Evolutionary conservation across 30 jellyfish, hydroid and myxozoan species (phyloP), one percentile per base, ranked within the genome.

Genomic region (Aurelia coerulea): DNA sequence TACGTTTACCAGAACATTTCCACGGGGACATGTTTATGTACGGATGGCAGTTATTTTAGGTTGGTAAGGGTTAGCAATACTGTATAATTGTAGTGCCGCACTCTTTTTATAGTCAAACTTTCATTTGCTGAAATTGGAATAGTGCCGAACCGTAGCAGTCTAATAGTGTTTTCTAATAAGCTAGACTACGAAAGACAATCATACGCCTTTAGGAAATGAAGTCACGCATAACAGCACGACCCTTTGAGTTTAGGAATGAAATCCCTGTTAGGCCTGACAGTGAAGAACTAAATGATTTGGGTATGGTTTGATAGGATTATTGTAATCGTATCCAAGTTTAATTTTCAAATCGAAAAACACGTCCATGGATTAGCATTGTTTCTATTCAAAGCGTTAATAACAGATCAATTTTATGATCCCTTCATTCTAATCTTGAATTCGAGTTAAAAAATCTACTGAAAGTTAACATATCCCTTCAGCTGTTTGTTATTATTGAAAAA

Each of bases 401-500:
- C 11, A 23, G 70, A 60, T 60, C 5, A 4, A 3, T 23, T 60
- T 34, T n/a, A 60, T n/a, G 2, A n/a, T 23, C 35, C 70, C 35
- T 1, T 7, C 35, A n/a, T 60, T 17, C 35, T 60, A 60, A 8
- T 60, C 70, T 60, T 60, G 17, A 17, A 17, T 60, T 23, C 35
- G 70, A 60, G 35, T 13, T 46, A 46, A 64, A 78, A 79, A 79
- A 79, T 75, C 78, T 41, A 79, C 89, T 60, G 60, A 46, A 42
- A 32, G 50, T 4, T 69, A 65, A 49, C 53, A 11, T 63, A 35
- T 79, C 15, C 78, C 80, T 58, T 79, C 89, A 79, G 80, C 89
- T 79, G 89, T 79, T 79, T 79, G 81, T 79, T 79, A 79, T 79
- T 79, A 49, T 79, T 64, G 73, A 65, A 3, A 50, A 79, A 63